A percentile compares a stretch with the other conserved stretches of the same genome.
These are phyloP conservation scores for Myzus persicae DNA, from an alignment of 1,140 invertebrate genomes.

Conservation along the genomic window DNA sequence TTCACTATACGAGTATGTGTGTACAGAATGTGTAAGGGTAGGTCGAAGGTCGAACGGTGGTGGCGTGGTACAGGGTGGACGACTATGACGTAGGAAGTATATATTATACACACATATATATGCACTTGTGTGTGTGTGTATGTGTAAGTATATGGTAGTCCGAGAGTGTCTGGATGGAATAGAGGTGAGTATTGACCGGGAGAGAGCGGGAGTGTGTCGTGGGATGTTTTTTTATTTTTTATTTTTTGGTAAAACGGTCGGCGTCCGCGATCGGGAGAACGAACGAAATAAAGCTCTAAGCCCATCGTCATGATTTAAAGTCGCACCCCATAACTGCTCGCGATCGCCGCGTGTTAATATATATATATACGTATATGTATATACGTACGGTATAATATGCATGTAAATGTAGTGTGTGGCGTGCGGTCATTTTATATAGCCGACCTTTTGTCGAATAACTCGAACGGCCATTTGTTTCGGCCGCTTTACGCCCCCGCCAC, in stretches of 20 bases:
- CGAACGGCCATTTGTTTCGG: neutral
- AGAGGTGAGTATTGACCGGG: neutral
- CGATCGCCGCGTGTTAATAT: neutral
- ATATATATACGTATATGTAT: no score
- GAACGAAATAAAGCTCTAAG: constrained; percentile 20
- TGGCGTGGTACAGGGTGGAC: neutral
- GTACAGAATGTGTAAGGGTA: neutral
- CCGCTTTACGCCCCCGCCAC: neutral
- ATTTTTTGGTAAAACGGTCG: neutral
- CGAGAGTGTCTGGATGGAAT: neutral
- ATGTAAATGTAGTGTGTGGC: neutral
- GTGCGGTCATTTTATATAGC: constrained; percentile 17
- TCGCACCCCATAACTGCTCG: neutral
- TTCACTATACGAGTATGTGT: neutral
- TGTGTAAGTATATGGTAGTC: neutral
- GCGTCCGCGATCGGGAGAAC: neutral
- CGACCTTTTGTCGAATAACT: constrained; percentile 32
- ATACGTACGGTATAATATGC: no score
- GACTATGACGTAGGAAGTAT: neutral
- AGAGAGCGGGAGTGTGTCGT: neutral
- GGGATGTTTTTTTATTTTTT: neutral
- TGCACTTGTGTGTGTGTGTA: no score
- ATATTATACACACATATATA: no score
- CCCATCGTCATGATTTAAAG: constrained; percentile 23
- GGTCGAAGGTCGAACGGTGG: neutral